Evolutionary conservation across 2,888 invertebrate species (phyloP), one percentile per base, ranked within the genome.

Genomic region (Andrena hattorfiana): DNA sequence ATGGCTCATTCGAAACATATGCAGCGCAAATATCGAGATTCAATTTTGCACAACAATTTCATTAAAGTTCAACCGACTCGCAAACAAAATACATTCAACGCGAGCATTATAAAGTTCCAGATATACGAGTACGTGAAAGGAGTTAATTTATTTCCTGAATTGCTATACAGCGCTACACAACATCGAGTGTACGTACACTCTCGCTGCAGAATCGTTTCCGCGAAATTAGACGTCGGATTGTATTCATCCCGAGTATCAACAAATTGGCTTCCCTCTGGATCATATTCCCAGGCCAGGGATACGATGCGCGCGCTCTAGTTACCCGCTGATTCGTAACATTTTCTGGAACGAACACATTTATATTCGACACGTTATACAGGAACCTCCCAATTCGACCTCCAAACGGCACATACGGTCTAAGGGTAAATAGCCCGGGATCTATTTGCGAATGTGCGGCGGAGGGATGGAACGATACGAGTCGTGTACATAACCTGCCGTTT

Each of bases 391-490:
- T 73, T 70, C 77, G 80, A 73, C 70, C 48, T 73, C 51, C 75
- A 73, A 56, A 28, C 54, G 32, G 60, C 72, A 60, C 49, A 42
- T 16, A 35, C 32, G 20, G 42, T 1, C 1, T 20, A n/a, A 20
- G 67, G 66, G 73, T 76, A 83, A 87, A 87, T 77, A 81, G 73
- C 56, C 26, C 54, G 48, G 68, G 42, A 13, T 42, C 73, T 81
- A 85, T 83, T 83, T 71, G 80, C 83, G 66, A 77, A 83, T 81
- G 85, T 80, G 76, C 71, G 71, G 56, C 42, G 42, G 4, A 51
- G 66, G 72, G 60, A 62, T 64, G 70, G 77, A 86, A 78, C 76
- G 76, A 83, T 80, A 77, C 69, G 63, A 70, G 67, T 42, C 20
- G 16, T 51, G 16, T 54, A 51, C 42, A 42, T 49, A 71, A 63